Conservation (phyloP, 2,113 vertebrate species). For the Pongo abelii region DNA sequence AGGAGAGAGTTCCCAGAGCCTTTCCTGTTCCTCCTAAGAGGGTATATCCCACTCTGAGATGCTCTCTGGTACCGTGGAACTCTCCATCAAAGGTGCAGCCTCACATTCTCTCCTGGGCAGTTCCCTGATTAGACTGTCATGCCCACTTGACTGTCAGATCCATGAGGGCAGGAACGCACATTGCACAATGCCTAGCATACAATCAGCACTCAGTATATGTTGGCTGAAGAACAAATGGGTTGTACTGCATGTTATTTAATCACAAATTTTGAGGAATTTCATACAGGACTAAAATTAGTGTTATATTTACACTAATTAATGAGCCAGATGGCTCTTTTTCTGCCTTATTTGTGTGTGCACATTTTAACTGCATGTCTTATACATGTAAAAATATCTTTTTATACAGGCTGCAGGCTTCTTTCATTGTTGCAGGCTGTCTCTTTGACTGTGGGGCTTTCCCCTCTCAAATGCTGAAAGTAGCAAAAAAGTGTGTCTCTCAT, state of each 20-base stretch:
- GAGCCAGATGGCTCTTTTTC: neutral
- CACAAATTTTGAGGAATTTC: neutral
- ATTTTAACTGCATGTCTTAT: neutral
- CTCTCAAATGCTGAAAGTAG: neutral
- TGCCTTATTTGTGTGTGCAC: neutral
- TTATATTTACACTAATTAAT: neutral
- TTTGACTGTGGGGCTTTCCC: neutral
- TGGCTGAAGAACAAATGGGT: neutral
- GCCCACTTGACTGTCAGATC: neutral
- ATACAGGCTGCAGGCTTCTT: neutral
- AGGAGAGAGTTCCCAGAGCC: neutral
- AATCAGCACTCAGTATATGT: neutral
- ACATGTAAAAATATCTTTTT: neutral
- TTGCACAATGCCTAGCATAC: neutral
- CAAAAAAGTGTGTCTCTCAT: neutral
- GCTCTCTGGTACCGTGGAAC: accelerated
- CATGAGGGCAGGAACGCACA: neutral
- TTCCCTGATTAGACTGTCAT: neutral
- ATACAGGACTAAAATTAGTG: neutral
- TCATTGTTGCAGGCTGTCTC: neutral
- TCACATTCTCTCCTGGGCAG: neutral
- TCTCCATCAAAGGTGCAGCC: accelerated
- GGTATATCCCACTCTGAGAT: neutral
- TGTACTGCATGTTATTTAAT: neutral
- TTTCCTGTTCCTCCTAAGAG: neutral